Evolutionary conservation across 1,140 invertebrate species (phyloP).

Genomic region (Pogonognathellus flavescens): DNA sequence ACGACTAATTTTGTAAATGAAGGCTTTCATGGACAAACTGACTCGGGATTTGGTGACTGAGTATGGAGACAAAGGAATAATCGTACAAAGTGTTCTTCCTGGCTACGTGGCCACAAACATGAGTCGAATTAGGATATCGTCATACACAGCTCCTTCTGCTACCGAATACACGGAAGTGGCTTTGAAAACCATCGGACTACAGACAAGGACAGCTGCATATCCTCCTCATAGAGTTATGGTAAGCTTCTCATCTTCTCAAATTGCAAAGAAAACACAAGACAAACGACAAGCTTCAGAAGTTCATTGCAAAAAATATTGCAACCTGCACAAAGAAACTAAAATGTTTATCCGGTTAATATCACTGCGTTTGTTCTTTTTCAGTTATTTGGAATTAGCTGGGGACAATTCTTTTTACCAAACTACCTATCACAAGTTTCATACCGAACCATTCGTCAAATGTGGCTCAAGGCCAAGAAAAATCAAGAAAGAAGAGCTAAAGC

Average conservation of each 20-base stretch:
- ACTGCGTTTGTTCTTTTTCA: slow-evolving; percentile 1
- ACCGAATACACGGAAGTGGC: slow-evolving; percentile 83
- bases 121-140: slow-evolving; percentile 86
- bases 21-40: slow-evolving; percentile 89
- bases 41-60: slow-evolving; percentile 84
- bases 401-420: slow-evolving; percentile 67
- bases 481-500: slow-evolving; percentile 65
- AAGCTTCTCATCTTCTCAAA: slow-evolving; percentile 63
- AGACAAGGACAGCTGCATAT: slow-evolving; percentile 83
- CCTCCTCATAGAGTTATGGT: slow-evolving; percentile 80
- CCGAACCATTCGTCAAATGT: slow-evolving; percentile 66
- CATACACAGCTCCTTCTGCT: slow-evolving; percentile 84
- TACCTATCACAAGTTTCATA: slow-evolving; percentile 64
- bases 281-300: neutral
- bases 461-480: slow-evolving; percentile 67
- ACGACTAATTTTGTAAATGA: too few relatives aligned
- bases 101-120: slow-evolving; percentile 94
- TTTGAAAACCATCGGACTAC: slow-evolving; percentile 82
- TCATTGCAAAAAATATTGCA: too few relatives aligned
- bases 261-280: neutral
- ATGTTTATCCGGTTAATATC: neutral
- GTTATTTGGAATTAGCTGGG: slow-evolving; percentile 67
- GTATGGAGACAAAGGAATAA: slow-evolving; percentile 83
- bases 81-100: slow-evolving; percentile 86
- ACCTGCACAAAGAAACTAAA: too few relatives aligned